Evolutionary conservation across 2,797 vertebrate genomes (phyloP).

Genomic region (Falco berigora): DNA sequence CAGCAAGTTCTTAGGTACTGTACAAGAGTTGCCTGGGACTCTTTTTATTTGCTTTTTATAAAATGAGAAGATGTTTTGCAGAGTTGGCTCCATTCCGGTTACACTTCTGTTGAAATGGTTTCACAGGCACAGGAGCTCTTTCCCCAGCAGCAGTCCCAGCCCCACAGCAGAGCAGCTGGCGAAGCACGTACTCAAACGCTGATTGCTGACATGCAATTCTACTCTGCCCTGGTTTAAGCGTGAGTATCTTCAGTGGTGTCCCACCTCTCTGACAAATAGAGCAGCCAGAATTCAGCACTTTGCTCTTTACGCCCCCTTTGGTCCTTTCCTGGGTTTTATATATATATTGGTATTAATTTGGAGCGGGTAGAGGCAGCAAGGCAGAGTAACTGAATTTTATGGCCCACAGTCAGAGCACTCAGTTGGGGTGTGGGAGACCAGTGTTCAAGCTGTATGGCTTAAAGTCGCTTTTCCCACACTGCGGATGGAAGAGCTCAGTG

Average conservation of each 20-base stretch:
- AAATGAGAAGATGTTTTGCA: not conserved
- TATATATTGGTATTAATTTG: not conserved
- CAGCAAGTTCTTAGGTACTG: not conserved
- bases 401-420: not conserved
- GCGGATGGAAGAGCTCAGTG: not conserved
- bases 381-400: not conserved
- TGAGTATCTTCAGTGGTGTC: not conserved
- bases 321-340: not conserved
- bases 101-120: not conserved
- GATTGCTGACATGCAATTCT: not conserved
- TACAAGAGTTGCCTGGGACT: not conserved
- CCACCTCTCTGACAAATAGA: not conserved
- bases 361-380: not conserved
- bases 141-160: not conserved
- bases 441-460: not conserved
- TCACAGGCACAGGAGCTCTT: not conserved
- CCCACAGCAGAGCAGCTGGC: not conserved
- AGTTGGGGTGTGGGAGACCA: not conserved
- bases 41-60: not conserved
- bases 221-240: not conserved
- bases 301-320: not conserved
- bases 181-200: rapidly evolving
- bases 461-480: slow-evolving; percentile 27
- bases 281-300: not conserved
- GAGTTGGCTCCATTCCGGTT: not conserved